phyloP scores from a whole-genome alignment of 2,113 vertebrate genomes.

The Vidua macroura region DNA sequence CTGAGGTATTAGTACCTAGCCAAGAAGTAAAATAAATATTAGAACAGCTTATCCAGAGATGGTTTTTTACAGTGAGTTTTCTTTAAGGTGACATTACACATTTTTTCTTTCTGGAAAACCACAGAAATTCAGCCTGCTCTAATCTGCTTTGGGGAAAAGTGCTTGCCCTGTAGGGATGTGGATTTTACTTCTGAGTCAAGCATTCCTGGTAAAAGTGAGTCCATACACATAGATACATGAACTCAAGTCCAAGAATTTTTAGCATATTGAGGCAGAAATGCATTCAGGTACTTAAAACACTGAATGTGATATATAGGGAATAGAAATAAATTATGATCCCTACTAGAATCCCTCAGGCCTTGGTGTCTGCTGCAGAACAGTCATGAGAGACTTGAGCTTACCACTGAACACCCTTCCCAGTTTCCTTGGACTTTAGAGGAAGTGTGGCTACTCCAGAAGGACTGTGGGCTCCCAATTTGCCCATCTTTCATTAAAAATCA shows the following conservation, averaged over 20 bases:
- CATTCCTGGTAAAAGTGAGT: rapidly evolving
- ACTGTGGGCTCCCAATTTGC: rapidly evolving
- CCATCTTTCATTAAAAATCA: neutral
- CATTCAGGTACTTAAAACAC: neutral
- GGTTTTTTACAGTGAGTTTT: neutral
- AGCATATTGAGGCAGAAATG: neutral
- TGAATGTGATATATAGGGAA: neutral
- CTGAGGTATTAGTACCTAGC: neutral
- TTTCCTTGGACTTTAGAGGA: neutral
- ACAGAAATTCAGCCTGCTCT: neutral
- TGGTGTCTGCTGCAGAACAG: neutral
- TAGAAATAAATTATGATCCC: neutral
- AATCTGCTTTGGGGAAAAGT: neutral
- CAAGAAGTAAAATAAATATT: neutral
- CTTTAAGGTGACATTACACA: neutral
- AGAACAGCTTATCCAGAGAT: neutral
- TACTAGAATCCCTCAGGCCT: neutral
- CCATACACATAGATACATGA: rapidly evolving
- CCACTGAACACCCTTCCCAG: neutral
- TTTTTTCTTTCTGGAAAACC: neutral
- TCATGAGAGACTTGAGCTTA: neutral
- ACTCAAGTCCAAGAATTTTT: neutral
- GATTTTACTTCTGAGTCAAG: neutral
- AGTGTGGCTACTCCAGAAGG: neutral
- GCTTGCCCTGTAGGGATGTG: neutral